Conservation (phyloP, 2,113 vertebrate genomes). For the Odocoileus virginianus region DNA sequence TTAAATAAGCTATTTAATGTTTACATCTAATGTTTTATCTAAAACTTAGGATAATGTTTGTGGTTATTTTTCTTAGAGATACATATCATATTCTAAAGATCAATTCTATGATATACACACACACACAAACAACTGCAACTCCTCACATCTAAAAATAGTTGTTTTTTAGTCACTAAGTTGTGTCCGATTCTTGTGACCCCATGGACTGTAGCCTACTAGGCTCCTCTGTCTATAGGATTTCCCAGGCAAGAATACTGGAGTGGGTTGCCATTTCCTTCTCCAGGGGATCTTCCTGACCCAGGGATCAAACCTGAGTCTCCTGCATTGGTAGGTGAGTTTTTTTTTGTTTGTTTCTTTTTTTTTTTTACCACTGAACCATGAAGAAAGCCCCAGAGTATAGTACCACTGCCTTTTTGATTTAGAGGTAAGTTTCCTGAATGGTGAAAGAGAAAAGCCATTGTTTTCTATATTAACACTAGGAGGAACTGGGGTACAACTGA, state of each 20-base stretch:
- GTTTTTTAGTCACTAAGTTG: background rate
- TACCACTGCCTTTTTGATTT: background rate
- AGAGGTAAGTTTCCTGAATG: background rate
- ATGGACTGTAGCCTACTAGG: background rate
- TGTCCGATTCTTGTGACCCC: background rate
- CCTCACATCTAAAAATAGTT: background rate
- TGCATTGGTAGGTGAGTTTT: background rate
- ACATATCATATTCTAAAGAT: background rate
- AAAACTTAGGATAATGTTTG: background rate
- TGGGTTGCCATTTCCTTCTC: background rate
- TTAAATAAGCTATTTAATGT: constrained; percentile 28
- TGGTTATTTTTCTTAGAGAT: background rate
- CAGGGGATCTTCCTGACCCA: background rate
- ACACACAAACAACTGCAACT: background rate
- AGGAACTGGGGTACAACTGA: background rate
- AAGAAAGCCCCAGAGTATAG: background rate
- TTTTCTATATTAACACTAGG: background rate
- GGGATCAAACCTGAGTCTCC: background rate
- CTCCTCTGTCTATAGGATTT: background rate
- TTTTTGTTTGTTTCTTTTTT: background rate
- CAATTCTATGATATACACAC: background rate
- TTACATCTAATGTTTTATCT: background rate
- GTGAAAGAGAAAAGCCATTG: background rate
- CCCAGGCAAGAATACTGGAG: background rate
- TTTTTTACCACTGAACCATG: background rate